These are phyloP conservation scores for Vipera ursinii DNA, from an alignment of 2,797 vertebrate genomes.

Conservation along the genomic window DNA sequence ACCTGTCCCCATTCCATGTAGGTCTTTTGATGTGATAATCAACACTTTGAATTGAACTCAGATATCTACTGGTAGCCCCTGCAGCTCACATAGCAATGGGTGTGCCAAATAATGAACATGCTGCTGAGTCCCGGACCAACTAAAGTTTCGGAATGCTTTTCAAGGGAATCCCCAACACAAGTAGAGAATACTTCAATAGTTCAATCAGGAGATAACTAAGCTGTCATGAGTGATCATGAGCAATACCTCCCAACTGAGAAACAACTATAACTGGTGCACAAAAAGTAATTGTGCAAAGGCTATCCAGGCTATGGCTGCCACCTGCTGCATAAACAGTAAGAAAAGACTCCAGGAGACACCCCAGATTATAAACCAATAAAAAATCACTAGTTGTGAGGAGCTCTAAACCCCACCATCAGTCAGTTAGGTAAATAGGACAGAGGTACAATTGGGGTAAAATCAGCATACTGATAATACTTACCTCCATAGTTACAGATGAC, in stretches of 20 bases:
- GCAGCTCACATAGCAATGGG: background rate
- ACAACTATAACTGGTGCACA: background rate
- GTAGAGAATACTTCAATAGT: background rate
- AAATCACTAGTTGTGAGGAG: background rate
- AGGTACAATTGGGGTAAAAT: too few species aligned
- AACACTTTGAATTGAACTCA: background rate
- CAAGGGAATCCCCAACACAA: background rate
- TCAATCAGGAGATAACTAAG: background rate
- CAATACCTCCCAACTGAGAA: background rate
- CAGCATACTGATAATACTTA: too few species aligned
- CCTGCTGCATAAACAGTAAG: background rate
- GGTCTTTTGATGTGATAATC: background rate
- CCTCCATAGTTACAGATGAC: too few species aligned
- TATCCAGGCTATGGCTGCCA: background rate
- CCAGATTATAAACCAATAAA: background rate
- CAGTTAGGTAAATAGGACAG: too few species aligned
- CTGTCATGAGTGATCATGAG: background rate
- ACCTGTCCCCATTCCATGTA: background rate
- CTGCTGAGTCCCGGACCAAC: background rate
- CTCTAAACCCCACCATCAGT: too few species aligned
- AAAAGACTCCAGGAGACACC: background rate
- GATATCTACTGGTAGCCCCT: background rate
- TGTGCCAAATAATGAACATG: background rate
- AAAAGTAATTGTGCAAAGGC: background rate
- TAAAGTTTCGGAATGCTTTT: background rate